These are phyloP conservation scores for Gymnocheta viridis DNA, from an alignment of 2,888 invertebrate genomes.

Conservation along the genomic window DNA sequence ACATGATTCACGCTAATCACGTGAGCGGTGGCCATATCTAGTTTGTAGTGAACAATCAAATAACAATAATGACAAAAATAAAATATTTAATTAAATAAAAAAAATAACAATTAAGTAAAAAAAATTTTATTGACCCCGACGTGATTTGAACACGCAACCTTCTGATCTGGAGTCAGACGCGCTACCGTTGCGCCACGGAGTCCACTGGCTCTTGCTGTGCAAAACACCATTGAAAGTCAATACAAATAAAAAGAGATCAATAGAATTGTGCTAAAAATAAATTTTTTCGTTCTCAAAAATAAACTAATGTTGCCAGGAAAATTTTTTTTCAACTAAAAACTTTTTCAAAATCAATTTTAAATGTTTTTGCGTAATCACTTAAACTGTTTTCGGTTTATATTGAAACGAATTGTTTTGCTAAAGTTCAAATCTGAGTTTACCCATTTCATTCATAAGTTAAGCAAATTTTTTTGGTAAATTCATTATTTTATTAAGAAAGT, in stretches of 20 bases:
- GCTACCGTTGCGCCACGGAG: conserved; percentile 78
- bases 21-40: too few relatives aligned
- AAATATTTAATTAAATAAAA: neutral
- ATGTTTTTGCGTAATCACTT: too few relatives aligned
- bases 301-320: too few relatives aligned
- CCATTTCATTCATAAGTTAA: too few relatives aligned
- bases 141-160: conserved; percentile 79
- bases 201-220: neutral
- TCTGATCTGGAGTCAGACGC: conserved; percentile 77
- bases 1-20: too few relatives aligned
- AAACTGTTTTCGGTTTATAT: too few relatives aligned
- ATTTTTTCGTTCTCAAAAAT: neutral
- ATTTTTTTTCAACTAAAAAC: too few relatives aligned
- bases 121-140: conserved; percentile 73
- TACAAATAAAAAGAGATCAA: neutral
- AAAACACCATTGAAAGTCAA: neutral
- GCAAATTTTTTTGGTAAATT: too few relatives aligned
- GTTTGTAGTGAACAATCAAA: neutral
- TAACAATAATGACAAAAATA: neutral
- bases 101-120: conserved; percentile 2
- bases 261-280: neutral
- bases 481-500: too few relatives aligned
- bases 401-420: too few relatives aligned
- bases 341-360: too few relatives aligned
- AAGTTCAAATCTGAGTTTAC: too few relatives aligned